Evolutionary conservation across 2,797 vertebrate genomes (phyloP), one percentile per base, ranked within the genome.

Genomic region (Schizothorax lantsangensis): DNA sequence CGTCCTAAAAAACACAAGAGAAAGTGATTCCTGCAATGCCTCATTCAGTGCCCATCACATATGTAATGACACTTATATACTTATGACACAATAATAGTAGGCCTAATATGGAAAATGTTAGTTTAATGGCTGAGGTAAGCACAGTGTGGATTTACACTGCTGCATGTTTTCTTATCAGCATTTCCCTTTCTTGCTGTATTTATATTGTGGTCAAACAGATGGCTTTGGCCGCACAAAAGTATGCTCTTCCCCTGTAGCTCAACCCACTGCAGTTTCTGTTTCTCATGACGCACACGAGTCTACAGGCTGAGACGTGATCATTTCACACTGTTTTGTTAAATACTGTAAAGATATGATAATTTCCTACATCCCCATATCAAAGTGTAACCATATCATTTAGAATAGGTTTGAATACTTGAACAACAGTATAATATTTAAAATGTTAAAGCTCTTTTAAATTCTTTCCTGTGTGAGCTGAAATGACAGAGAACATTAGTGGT

Each of bases 401-500:
- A 57, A 4, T 23, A n/a, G 33, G 15, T 23, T 52, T 57, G 11
- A 77, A 77, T 77, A 77, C 11, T 77, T 33, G 1, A 21, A 75
- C 30, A 36, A 12, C 33, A 1, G 5, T 15, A 17, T 47, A 21
- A 33, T 12, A 62, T 54, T 6, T 7, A 19, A 26, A 4, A 10
- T 59, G 9, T 10, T n/a, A 11, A 59, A 59, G 49, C 10, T 40
- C 30, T 30, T 52, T 38, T 14, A n/a, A 64, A 84, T 15, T 12
- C 0, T 74, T 59, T 33, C 49, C n/a, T 71, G 62, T 68, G 54
- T 66, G 15, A 9, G 57, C 85, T 85, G 40, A 21, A 52, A 14
- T 87, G 57, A 84, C 52, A 75, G 23, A 62, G 30, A 36, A 47
- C 75, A 84, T 85, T 78, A 81, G 19, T 86, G 30, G 17, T 47